Evolutionary conservation across 2,797 vertebrate genomes (phyloP).

Genomic region (Alcedo atthis): DNA sequence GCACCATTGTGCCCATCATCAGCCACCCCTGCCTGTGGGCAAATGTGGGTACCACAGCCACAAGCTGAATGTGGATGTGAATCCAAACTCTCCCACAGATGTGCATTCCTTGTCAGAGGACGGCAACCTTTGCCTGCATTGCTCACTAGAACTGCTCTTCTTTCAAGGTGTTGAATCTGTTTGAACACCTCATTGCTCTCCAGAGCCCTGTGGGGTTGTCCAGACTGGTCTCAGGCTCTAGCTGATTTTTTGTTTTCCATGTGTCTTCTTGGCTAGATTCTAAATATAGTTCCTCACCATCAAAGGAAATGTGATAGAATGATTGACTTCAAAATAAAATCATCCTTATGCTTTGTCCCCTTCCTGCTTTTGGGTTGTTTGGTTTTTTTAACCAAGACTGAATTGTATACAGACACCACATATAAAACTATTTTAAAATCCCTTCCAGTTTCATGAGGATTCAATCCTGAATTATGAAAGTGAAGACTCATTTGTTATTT

Average conservation of each 20-base stretch:
- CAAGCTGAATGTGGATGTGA: not conserved
- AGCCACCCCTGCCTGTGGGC: not conserved
- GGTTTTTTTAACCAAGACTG: not conserved
- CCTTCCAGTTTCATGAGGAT: not conserved
- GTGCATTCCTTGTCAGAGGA: not conserved
- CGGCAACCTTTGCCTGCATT: rapidly evolving
- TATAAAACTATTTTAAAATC: not conserved
- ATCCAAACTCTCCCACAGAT: rapidly evolving
- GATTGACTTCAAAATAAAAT: not conserved
- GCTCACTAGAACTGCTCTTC: not conserved
- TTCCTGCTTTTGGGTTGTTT: rapidly evolving
- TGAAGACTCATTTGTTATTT: not conserved
- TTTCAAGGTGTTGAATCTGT: not conserved
- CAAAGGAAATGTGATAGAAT: not conserved
- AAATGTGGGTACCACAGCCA: not conserved
- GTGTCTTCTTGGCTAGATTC: not conserved
- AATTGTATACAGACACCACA: rapidly evolving
- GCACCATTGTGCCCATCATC: rapidly evolving
- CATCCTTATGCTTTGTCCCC: rapidly evolving
- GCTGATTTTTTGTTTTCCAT: not conserved
- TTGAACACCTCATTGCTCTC: not conserved
- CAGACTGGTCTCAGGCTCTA: rapidly evolving
- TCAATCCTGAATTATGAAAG: not conserved
- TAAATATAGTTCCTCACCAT: not conserved
- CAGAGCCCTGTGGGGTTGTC: not conserved